Base-by-base conservation (phyloP, 2,113 vertebrate genomes). In the Aleadryas rufinucha region DNA sequence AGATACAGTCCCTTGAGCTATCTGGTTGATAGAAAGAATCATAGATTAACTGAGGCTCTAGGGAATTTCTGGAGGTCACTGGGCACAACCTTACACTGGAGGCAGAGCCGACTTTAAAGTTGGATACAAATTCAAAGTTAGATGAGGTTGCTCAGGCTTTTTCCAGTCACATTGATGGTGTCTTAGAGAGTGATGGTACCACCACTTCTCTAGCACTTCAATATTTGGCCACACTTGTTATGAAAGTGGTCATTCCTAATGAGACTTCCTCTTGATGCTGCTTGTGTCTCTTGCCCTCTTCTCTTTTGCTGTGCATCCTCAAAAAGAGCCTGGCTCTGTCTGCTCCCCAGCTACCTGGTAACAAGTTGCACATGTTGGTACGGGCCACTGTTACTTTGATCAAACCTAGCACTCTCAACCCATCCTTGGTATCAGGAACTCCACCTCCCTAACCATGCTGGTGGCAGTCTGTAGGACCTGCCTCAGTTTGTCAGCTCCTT, bases 361-460 rank as follows among this genome's bases (percentile, higher is more conserved):
- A 30, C 8, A 64, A 45, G 24, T 69, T n/a, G 15, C 44, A 15
- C 13, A 0, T 17, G 7, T 33, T 5, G 1, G 5, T 90, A 54
- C 44, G 21, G 35, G 42, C 11, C 13, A 16, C 22, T 72, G 1
- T 21, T 76, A 30, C 10, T 42, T 42, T 57, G 12, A 77, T 33
- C 16, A 76, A 59, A n/a, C 26, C 21, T 42, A 9, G n/a, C 2
- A 1, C 14, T 11, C 42, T 87, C 31, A 87, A 39, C 33, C 20
- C 26, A 6, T 70, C 22, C 44, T 64, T 4, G 9, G 6, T 39
- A 4, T 70, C 3, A 1, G 24, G 9, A 0, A 0, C 42, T 74
- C 5, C 16, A 61, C 13, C 30, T 94, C 10, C 17, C 12, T 41
- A 41, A 13, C 11, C 2, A 2, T 53, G 47, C 14, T 44, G 11